A percentile compares a stretch with the other conserved stretches of the same genome.
Evolutionary conservation across 2,113 vertebrate species (phyloP).

Genomic region (Oophaga pumilio): DNA sequence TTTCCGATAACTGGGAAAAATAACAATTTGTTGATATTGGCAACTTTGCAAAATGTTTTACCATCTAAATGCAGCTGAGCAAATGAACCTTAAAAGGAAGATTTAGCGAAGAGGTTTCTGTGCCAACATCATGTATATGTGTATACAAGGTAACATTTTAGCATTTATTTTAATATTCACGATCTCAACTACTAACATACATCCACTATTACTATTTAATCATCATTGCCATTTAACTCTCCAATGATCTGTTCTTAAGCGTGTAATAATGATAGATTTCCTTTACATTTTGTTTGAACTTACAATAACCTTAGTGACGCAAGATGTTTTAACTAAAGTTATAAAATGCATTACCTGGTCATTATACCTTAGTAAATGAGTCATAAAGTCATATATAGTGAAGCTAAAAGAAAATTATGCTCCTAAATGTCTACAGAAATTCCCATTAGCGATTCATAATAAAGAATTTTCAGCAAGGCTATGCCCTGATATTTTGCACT

Average conservation of each 20-base stretch:
- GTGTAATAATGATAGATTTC: constrained; percentile 5
- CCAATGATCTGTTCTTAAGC: background rate
- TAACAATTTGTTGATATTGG: background rate
- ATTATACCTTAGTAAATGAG: constrained; percentile 22
- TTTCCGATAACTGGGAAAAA: background rate
- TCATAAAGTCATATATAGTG: constrained; percentile 21
- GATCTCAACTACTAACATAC: background rate
- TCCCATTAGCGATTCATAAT: constrained; percentile 29
- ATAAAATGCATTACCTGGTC: constrained; percentile 14
- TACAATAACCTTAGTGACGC: constrained; percentile 22
- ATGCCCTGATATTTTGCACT: constrained; percentile 33
- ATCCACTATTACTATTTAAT: background rate
- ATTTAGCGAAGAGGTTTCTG: background rate
- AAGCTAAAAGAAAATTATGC: constrained; percentile 32
- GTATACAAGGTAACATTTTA: background rate
- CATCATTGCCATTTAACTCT: background rate
- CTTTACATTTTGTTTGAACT: constrained; percentile 26
- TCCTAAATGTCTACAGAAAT: constrained; percentile 5
- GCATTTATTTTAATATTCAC: background rate
- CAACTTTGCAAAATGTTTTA: background rate
- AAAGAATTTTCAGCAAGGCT: constrained; percentile 22
- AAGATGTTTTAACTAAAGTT: constrained; percentile 27
- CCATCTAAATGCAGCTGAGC: background rate
- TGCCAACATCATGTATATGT: background rate
- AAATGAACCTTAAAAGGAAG: background rate